These are phyloP conservation scores for Hybos culiciformis DNA, from an alignment of 2,888 invertebrate genomes.

Conservation along the genomic window DNA sequence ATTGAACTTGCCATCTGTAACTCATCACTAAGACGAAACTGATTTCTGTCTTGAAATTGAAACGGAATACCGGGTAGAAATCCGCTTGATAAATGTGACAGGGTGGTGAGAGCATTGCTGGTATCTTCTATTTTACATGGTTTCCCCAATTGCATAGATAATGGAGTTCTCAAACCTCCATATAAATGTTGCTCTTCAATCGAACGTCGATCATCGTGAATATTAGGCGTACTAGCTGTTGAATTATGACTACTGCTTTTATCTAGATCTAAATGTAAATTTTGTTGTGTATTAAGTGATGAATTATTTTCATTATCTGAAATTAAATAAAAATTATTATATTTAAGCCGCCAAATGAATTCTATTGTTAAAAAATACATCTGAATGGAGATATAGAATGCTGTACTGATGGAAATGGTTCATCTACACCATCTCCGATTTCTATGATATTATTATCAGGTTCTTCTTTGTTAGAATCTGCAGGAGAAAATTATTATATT, in stretches of 20 bases:
- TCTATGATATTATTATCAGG: not conserved
- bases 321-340: too few relatives aligned
- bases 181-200: constrained; percentile 4
- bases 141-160: constrained; percentile 35
- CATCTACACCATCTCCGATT: not conserved
- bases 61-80: constrained; percentile 45
- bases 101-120: constrained; percentile 25
- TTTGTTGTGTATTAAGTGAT: constrained; percentile 20
- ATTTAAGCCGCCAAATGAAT: too few relatives aligned
- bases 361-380: too few relatives aligned
- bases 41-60: constrained; percentile 67
- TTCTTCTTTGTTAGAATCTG: too few relatives aligned
- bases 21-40: constrained; percentile 74
- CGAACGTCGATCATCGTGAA: constrained; percentile 21
- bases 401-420: too few relatives aligned
- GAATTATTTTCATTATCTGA: too few relatives aligned
- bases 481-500: too few relatives aligned
- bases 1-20: constrained; percentile 66
- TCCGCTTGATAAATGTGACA: constrained; percentile 37
- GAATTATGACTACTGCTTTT: constrained; percentile 23
- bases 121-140: constrained; percentile 39
- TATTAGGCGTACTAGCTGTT: constrained; percentile 38
- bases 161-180: constrained; percentile 15
- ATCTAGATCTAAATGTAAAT: constrained; percentile 22
- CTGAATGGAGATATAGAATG: too few relatives aligned